phyloP scores from a whole-genome alignment of 2,113 vertebrate species.

The Alexandromys fortis region DNA sequence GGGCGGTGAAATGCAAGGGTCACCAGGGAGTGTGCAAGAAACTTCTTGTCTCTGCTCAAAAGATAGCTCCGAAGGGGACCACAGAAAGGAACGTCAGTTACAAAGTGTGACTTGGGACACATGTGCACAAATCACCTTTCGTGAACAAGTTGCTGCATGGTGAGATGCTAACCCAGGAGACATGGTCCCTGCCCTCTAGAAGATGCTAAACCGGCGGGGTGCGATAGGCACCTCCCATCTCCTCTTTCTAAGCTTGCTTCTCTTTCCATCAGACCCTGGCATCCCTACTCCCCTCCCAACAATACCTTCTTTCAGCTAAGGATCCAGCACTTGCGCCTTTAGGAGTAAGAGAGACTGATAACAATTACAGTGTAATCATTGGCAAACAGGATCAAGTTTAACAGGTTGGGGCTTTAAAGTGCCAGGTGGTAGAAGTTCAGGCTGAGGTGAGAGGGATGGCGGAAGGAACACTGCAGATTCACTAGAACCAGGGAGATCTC shows the following conservation, averaged over 20 bases:
- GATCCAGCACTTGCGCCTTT: neutral
- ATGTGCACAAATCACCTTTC: neutral
- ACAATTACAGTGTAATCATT: neutral
- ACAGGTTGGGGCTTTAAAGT: neutral
- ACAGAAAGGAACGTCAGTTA: neutral
- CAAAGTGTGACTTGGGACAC: too few species aligned
- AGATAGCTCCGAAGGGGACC: neutral
- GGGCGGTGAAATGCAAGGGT: neutral
- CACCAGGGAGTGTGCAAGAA: neutral
- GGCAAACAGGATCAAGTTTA: neutral
- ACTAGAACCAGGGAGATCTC: neutral
- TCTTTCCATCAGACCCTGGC: neutral
- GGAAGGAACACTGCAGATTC: neutral
- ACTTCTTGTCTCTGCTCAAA: neutral
- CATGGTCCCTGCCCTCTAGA: neutral
- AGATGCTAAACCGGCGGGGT: neutral
- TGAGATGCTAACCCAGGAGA: neutral
- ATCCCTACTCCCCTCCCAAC: neutral
- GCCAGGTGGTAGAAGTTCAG: neutral
- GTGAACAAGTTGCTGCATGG: neutral
- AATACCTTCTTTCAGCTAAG: neutral
- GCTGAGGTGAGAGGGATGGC: neutral
- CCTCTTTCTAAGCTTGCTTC: neutral
- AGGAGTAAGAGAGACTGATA: neutral
- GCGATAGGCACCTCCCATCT: neutral